Percentiles rank a stretch among this genome's conserved stretches.
phyloP scores from a whole-genome alignment of 2,888 invertebrate species.

The Cordylochernes scorpioides region DNA sequence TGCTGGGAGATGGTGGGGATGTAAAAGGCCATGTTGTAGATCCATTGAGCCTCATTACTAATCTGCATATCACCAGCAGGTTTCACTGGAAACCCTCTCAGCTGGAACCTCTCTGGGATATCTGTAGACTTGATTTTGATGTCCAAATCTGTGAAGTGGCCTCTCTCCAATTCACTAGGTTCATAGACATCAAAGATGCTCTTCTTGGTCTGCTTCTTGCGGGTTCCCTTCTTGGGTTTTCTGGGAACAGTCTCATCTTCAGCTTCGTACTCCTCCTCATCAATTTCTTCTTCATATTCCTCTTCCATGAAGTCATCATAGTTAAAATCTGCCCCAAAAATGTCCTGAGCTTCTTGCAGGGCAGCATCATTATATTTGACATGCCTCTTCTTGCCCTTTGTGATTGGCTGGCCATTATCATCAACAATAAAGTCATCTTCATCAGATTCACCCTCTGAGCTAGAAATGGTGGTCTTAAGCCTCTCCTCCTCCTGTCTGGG shows the following conservation, averaged over 20 bases:
- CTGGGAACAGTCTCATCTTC: slow-evolving; percentile 29
- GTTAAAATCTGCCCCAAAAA: slow-evolving; percentile 87
- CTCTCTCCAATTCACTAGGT: slow-evolving; percentile 81
- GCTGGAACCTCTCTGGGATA: slow-evolving; percentile 29
- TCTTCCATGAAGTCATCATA: slow-evolving; percentile 28
- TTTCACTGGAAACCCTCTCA: slow-evolving; percentile 60
- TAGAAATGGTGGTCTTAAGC: too few relatives aligned
- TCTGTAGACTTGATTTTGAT: slow-evolving; percentile 38
- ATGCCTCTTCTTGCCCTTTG: slow-evolving; percentile 18
- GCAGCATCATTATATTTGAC: slow-evolving; percentile 59
- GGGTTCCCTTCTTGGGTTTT: slow-evolving; percentile 15
- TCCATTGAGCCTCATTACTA: slow-evolving; percentile 88
- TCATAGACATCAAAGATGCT: slow-evolving; percentile 42
- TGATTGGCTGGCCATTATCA: slow-evolving; percentile 66
- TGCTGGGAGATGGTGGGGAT: slow-evolving; percentile 55
- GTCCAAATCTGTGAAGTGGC: slow-evolving; percentile 79
- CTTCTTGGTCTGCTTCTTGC: slow-evolving; percentile 18
- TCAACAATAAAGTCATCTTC: slow-evolving; percentile 94
- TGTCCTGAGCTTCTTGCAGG: slow-evolving; percentile 89
- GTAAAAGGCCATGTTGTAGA: slow-evolving; percentile 73
- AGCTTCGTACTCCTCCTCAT: slow-evolving; percentile 39
- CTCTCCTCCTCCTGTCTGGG: too few relatives aligned
- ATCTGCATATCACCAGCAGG: slow-evolving; percentile 40
- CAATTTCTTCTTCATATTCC: slow-evolving; percentile 46
- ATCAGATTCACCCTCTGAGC: too few relatives aligned